Conservation (phyloP, 2,888 invertebrate species). For the Himalopsyche kuldschensis region DNA sequence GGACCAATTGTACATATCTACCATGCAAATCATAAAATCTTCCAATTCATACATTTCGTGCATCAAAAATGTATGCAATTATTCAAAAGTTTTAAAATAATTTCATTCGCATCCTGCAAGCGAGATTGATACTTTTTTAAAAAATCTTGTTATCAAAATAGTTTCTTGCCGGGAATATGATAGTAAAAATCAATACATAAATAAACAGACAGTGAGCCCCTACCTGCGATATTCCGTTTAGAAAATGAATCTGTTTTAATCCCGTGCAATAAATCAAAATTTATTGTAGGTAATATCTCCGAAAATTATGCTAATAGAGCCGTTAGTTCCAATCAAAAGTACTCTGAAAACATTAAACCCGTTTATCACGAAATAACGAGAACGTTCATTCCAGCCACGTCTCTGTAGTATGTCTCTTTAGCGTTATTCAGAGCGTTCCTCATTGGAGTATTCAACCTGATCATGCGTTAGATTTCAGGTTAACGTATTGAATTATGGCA, state of each 20-base stretch:
- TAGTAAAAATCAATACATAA: too few relatives aligned
- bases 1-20: too few relatives aligned
- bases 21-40: too few relatives aligned
- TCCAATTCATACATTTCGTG: too few relatives aligned
- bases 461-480: not conserved
- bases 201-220: too few relatives aligned
- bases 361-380: conserved; percentile 30
- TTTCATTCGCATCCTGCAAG: too few relatives aligned
- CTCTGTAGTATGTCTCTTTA: conserved; percentile 8
- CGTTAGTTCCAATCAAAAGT: conserved; percentile 30
- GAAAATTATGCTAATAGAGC: conserved; percentile 37
- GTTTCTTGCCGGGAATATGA: too few relatives aligned
- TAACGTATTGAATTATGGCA: not conserved
- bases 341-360: conserved; percentile 31
- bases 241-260: conserved; percentile 25
- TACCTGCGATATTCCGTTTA: not conserved
- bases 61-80: too few relatives aligned
- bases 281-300: conserved; percentile 35
- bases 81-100: too few relatives aligned
- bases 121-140: too few relatives aligned
- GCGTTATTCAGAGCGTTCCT: not conserved
- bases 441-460: not conserved
- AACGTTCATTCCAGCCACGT: conserved; percentile 28
- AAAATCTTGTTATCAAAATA: too few relatives aligned
- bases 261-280: conserved; percentile 30